Evolutionary conservation across 92 coral and sea anemone species (phyloP), one percentile per base, ranked within the genome.

Genomic region (Chrysogorgia sp.): DNA sequence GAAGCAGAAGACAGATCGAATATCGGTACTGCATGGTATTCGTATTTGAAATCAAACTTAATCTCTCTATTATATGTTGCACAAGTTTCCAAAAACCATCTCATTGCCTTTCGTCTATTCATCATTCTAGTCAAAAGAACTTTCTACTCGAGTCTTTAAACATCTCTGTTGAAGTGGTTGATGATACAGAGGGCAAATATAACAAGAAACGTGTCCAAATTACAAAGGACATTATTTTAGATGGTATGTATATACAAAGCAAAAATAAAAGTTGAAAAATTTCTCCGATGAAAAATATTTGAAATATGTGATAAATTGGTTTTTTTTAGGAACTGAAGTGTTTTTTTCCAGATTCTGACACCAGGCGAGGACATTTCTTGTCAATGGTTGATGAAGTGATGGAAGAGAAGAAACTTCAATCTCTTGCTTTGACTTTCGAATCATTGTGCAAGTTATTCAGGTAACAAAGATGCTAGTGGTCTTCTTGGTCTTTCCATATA

Each of bases 351-450:
- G 97, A 94, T 84, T 84, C 96, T 28, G 78, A 88, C 62, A 91
- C 98, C 45, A 86, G 98, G 26, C 96, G 98, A 34, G 85, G 85
- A 22, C 98, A 91, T 58, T 66, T 94, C 13, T 77, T 94, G 56
- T 89, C 98, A 67, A 94, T 94, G 98, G 98, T 94, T 29, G 98
- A 94, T 75, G 91, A 94, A 62, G 98, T 91, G 74, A 91, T 94
- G 98, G 93, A 83, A 15, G 98, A 93, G 71, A 92, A 90, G 74
- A 93, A 91, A 63, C 85, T 91, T n/a, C 83, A 74, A 14, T 93
- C 98, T 15, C 74, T 93, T 17, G 98, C 93, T 22, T 88, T 93
- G 77, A 93, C 98, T n/a, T 93, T 93, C 77, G 98, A 91, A 81
- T 93, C 98, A 31, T 85, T 93, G 34, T 93, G 98, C 71, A 90